Conservation (phyloP, 2,888 invertebrate genomes). For the Hypena proboscidalis region DNA sequence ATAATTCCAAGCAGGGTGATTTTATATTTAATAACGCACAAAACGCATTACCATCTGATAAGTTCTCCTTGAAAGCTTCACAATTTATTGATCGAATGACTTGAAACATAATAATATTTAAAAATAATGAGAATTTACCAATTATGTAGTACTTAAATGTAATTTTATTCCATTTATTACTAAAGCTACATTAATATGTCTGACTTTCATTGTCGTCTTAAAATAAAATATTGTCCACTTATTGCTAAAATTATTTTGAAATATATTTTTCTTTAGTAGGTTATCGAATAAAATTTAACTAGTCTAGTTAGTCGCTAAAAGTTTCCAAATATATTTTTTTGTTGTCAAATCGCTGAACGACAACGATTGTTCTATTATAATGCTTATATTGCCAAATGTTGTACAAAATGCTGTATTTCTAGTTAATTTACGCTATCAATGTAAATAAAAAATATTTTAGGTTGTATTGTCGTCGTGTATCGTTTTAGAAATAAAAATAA, state of each 20-base stretch:
- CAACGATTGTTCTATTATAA: slow-evolving; percentile 45
- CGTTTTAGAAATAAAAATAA: slow-evolving; percentile 26
- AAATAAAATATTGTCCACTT: slow-evolving; percentile 53
- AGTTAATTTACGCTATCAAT: slow-evolving; percentile 52
- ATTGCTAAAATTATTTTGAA: slow-evolving; percentile 32
- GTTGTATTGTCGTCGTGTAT: slow-evolving; percentile 26
- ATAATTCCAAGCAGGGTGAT: slow-evolving; percentile 67
- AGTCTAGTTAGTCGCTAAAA: slow-evolving; percentile 38
- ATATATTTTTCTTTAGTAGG: slow-evolving; percentile 35
- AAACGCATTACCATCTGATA: slow-evolving; percentile 48
- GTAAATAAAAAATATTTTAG: slow-evolving; percentile 57
- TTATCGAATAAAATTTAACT: slow-evolving; percentile 36
- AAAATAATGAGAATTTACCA: slow-evolving; percentile 47
- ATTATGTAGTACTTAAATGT: slow-evolving; percentile 47
- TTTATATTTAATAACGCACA: slow-evolving; percentile 68
- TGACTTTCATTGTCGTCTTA: slow-evolving; percentile 46
- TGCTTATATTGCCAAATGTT: slow-evolving; percentile 56
- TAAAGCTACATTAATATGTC: slow-evolving; percentile 39
- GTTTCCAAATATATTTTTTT: slow-evolving; percentile 39
- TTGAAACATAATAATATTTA: slow-evolving; percentile 26
- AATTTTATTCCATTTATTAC: slow-evolving; percentile 52
- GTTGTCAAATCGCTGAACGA: slow-evolving; percentile 32
- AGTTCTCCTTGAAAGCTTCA: slow-evolving; percentile 42
- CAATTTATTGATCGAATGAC: slow-evolving; percentile 23
- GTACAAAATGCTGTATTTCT: slow-evolving; percentile 51